Conservation (phyloP, 1,140 invertebrate species). For the honey bee (Apis mellifera) region DNA sequence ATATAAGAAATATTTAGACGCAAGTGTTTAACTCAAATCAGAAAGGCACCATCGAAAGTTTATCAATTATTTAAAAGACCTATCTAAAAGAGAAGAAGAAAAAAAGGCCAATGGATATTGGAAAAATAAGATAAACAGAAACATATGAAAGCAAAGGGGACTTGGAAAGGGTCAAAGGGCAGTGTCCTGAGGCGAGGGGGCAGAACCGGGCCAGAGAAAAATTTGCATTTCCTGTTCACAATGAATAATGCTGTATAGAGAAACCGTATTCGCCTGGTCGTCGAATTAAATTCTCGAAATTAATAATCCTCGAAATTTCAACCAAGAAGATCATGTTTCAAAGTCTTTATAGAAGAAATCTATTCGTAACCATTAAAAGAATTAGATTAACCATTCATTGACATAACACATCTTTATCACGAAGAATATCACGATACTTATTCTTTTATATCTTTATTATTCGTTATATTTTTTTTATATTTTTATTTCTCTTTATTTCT, state of each 20-base stretch:
- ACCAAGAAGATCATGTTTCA: not conserved
- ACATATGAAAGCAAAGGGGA: not conserved
- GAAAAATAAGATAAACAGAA: slow-evolving; percentile 10
- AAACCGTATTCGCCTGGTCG: slow-evolving; percentile 17
- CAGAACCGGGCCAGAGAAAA: slow-evolving; percentile 45
- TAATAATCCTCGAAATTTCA: slow-evolving; percentile 30
- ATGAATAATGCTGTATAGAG: slow-evolving; percentile 64
- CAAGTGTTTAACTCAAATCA: not conserved
- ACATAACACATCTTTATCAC: not conserved
- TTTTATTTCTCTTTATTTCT: too few species aligned
- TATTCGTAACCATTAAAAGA: not conserved
- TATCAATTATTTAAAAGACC: not conserved
- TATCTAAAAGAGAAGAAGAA: not conserved
- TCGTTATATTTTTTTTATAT: not conserved
- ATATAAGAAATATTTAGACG: not conserved
- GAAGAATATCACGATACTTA: not conserved
- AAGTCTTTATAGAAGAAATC: not conserved
- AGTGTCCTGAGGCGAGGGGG: slow-evolving; percentile 54
- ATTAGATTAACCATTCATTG: not conserved
- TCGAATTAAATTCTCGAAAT: slow-evolving; percentile 31
- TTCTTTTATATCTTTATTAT: not conserved
- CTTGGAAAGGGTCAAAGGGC: slow-evolving; percentile 65
- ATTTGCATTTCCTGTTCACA: slow-evolving; percentile 72
- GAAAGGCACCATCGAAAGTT: not conserved
- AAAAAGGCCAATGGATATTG: not conserved